Conservation (phyloP, 2,888 invertebrate species). For the Plebejus argus region DNA sequence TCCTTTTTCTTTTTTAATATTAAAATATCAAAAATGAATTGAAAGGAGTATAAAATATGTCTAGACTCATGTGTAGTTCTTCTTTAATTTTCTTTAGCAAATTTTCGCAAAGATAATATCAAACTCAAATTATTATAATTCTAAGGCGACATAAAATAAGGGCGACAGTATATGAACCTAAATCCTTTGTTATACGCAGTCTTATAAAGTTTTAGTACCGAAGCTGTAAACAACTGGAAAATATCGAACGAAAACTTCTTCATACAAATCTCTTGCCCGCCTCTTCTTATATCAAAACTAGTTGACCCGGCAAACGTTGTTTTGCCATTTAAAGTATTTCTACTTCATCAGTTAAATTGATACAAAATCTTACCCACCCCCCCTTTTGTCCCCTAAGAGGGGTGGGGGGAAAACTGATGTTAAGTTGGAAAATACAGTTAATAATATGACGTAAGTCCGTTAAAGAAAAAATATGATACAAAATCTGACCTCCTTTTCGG, state of each 20-base stretch:
- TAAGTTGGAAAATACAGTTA: too few relatives aligned
- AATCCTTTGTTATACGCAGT: not conserved
- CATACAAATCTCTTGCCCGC: slow-evolving; percentile 49
- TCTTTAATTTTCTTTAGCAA: not conserved
- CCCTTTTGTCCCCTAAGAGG: too few relatives aligned
- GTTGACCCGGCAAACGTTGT: too few relatives aligned
- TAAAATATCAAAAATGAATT: not conserved
- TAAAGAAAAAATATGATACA: too few relatives aligned
- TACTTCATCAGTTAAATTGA: too few relatives aligned
- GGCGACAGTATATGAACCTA: not conserved
- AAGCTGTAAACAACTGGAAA: slow-evolving; percentile 43
- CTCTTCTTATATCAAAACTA: slow-evolving; percentile 46
- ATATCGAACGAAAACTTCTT: slow-evolving; percentile 55
- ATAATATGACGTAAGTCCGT: too few relatives aligned
- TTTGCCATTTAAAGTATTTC: too few relatives aligned
- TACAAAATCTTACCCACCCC: too few relatives aligned
- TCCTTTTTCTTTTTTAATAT: not conserved
- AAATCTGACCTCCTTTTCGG: too few relatives aligned
- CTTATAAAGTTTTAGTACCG: slow-evolving; percentile 4
- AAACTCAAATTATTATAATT: not conserved
- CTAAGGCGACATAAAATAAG: not conserved
- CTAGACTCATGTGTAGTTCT: not conserved
- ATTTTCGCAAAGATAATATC: not conserved
- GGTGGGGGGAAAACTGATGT: too few relatives aligned
- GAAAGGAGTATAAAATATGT: not conserved